Conservation (phyloP, 1,140 invertebrate species). For the Lordiphosa mommai region DNA sequence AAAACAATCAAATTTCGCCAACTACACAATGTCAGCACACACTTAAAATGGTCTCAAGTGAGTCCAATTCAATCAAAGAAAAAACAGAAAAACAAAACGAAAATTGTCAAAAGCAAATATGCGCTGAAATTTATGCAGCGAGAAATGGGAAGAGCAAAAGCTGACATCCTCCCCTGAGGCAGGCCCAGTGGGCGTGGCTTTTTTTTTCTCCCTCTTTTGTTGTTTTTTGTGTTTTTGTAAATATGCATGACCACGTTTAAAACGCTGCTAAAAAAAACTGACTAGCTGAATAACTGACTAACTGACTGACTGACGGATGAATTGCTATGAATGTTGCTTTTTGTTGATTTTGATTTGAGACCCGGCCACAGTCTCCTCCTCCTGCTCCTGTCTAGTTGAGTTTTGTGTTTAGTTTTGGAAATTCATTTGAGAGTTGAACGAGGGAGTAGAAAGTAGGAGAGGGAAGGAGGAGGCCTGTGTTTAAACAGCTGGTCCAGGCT, state of each 20-base stretch:
- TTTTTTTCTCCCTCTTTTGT: not conserved
- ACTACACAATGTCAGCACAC: constrained; percentile 47
- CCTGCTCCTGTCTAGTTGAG: too few species aligned
- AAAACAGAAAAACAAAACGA: not conserved
- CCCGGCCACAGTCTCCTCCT: too few species aligned
- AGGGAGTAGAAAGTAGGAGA: too few species aligned
- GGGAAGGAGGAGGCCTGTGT: too few species aligned
- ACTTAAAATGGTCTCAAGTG: constrained; percentile 70
- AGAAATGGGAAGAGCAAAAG: too few species aligned
- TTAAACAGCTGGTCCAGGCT: too few species aligned
- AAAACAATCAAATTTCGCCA: constrained; percentile 16
- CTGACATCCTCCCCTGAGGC: not conserved
- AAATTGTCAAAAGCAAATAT: not conserved
- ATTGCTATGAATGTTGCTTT: constrained; percentile 11
- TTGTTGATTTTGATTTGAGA: too few species aligned
- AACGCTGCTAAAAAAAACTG: constrained; percentile 37
- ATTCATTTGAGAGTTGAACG: too few species aligned
- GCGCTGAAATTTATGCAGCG: constrained; percentile 30
- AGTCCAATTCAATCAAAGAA: constrained; percentile 50
- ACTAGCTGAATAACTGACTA: constrained; percentile 10
- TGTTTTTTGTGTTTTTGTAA: constrained; percentile 18
- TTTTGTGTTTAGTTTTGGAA: too few species aligned
- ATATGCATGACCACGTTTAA: constrained; percentile 61
- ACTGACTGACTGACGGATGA: constrained; percentile 11
- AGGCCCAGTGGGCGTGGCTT: too few species aligned